Evolutionary conservation across 2,888 invertebrate genomes (phyloP).

Genomic region (Protodeltote pygarga): DNA sequence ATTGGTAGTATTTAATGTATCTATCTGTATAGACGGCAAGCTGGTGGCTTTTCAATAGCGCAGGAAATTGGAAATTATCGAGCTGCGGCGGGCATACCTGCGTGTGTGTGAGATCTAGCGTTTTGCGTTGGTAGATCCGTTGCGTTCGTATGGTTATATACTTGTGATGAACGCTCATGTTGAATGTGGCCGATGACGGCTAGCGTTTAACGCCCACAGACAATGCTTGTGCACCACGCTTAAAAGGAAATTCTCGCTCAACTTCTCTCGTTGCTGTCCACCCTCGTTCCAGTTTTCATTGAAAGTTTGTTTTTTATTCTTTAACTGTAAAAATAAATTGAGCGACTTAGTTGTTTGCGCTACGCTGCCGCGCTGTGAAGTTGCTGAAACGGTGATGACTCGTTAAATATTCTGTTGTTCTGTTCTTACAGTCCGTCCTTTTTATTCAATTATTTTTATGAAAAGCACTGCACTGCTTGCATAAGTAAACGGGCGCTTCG

Average conservation of each 20-base stretch:
- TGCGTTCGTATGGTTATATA: conserved; percentile 2
- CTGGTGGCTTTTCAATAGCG: neutral
- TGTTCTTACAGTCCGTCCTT: conserved; percentile 1
- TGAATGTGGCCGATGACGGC: conserved; percentile 12
- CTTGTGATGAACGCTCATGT: conserved; percentile 17
- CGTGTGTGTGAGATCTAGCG: neutral
- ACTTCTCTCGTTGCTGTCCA: conserved; percentile 45
- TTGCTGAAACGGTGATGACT: conserved; percentile 8
- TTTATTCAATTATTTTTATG: neutral
- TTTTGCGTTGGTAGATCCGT: too few relatives aligned
- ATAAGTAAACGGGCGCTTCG: too few relatives aligned
- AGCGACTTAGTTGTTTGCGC: conserved; percentile 43
- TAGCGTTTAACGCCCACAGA: conserved; percentile 22
- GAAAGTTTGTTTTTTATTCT: conserved; percentile 50
- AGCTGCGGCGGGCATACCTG: neutral
- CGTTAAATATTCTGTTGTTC: conserved; percentile 1
- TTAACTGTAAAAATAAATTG: conserved; percentile 49
- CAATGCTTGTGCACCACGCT: conserved; percentile 21
- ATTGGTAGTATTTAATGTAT: too few relatives aligned
- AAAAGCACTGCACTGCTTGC: neutral
- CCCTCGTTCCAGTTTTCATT: conserved; percentile 54
- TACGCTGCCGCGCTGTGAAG: conserved; percentile 8
- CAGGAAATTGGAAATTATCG: neutral
- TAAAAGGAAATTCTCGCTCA: conserved; percentile 46
- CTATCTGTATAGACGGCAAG: too few relatives aligned